Base-by-base conservation (phyloP, 2,888 invertebrate genomes). In the Drosophila stalkeri region DNA sequence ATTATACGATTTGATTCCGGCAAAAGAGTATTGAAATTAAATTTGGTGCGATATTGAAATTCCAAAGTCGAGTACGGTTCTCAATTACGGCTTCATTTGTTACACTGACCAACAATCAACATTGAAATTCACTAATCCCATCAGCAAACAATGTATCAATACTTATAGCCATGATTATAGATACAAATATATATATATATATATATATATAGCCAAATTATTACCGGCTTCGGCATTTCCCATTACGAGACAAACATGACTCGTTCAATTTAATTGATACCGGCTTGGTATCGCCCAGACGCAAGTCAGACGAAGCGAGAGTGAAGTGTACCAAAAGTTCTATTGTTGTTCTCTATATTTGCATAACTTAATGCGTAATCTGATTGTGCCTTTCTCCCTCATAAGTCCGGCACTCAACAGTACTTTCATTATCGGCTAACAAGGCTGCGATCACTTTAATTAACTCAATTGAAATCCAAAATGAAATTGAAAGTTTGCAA, bases 31-130 rank as follows among this genome's bases (percentile, higher is more conserved):
- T 74, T 72, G 69, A 75, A 89, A 87, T 78, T 82, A 70, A 76
- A 62, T 78, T 59, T 62, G 68, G 64, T 65, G 75, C 83, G 91
- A 80, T 91, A 90, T 90, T 90, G 90, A 86, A 89, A 89, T 82
- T 82, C 86, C 84, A 64, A 73, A 72, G 73, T 71, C 72, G 63
- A 77, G 64, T 76, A 56, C 55, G 68, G 59, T 72, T 75, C 87
- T 82, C 86, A 82, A 77, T 86, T 73, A 76, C 59, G 67, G 59
- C 62, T 75, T 64, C 69, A 75, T 88, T 89, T 81, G 83, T 72
- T 89, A 76, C 81, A 78, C 76, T 77, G 56, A 66, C 73, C 59
- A 60, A 56, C 69, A 78, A 65, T 54, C 27, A 35, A 33, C 69
- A 63, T 72, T 64, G 67, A 75, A 72, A 73, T 76, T 63, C 72